Percentiles rank a stretch among this genome's conserved stretches.
phyloP scores from a whole-genome alignment of 2,888 invertebrate genomes.

The Rosalia funebris region DNA sequence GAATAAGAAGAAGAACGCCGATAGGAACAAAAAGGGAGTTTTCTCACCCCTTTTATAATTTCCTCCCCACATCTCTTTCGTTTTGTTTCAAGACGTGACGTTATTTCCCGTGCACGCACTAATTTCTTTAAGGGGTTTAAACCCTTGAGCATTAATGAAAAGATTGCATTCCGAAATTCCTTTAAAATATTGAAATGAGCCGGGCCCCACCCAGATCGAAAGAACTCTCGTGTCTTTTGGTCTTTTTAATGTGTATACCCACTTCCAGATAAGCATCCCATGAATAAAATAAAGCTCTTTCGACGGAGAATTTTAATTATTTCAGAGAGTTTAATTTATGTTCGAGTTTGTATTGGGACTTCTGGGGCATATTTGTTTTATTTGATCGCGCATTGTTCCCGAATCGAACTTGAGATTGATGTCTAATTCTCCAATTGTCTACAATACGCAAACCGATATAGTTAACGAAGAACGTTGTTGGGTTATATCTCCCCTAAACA shows the following conservation, averaged over 20 bases:
- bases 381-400: not conserved
- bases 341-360: conserved; percentile 1
- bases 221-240: conserved; percentile 13
- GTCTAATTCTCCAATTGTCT: not conserved
- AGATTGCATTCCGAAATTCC: conserved; percentile 58
- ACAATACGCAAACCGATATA: too few relatives aligned
- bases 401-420: not conserved
- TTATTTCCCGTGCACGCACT: conserved; percentile 60
- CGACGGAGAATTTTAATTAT: conserved; percentile 21
- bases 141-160: conserved; percentile 57
- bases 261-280: conserved; percentile 20
- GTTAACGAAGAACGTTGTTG: too few relatives aligned
- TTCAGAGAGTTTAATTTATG: conserved; percentile 18
- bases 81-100: conserved; percentile 61
- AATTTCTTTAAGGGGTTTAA: conserved; percentile 60
- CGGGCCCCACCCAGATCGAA: not conserved
- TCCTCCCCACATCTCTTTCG: conserved; percentile 58
- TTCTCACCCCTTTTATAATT: conserved; percentile 51
- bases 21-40: conserved; percentile 53
- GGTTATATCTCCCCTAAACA: too few relatives aligned
- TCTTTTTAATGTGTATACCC: conserved; percentile 24
- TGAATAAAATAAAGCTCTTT: conserved; percentile 20
- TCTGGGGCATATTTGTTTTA: not conserved
- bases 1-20: conserved; percentile 50
- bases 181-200: conserved; percentile 51